Base-by-base conservation (phyloP, 35 echinoderm and acorn worm species). In the Apostichopus parvimensis region DNA sequence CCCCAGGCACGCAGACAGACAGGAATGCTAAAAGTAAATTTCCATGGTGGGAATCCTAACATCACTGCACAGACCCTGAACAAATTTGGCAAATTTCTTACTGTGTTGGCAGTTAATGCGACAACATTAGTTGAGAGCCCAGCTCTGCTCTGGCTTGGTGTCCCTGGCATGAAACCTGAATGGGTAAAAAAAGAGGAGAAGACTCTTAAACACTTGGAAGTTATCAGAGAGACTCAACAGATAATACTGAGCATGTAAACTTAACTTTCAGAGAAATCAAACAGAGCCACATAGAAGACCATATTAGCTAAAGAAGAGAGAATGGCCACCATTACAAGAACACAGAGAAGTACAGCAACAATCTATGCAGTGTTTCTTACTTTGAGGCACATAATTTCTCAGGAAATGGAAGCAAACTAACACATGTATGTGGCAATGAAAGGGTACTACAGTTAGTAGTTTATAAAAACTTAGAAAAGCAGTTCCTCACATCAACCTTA, bases 31-130 rank as follows among this genome's bases (percentile, higher is more conserved):
- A 11, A 68, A 14, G 4, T 4, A 68, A 68, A 14, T 14, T 9
- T 14, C 64, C 11, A 68, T 11, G 18, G 2, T 68, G 64, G 11
- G 64, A 68, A 68, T 9, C 64, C 64, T 68, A 0, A 18, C 64
- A 80, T 18, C 0, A 25, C 25, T 25, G 0, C 34, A 45, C 2
- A 45, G 34, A 45, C 34, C 34, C 34, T 45, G 2, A 45, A 45
- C 34, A 45, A 45, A 45, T 45, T 3, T 45, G 34, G 28, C 1
- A 1, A 65, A 66, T 57, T 62, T 21, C 87, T 71, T 73, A 94
- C 93, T 45, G 59, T 94, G 73, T 94, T 94, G 58, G 93, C 93
- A 82, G 93, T 87, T 13, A 94, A 52, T 21, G 86, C 90, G 21
- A 94, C 87, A 34, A 94, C 93, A 80, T 90, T 80, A 9, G 87